These are phyloP conservation scores for Poeciliopsis infans DNA, from an alignment of 2,797 vertebrate genomes.

Conservation along the genomic window DNA sequence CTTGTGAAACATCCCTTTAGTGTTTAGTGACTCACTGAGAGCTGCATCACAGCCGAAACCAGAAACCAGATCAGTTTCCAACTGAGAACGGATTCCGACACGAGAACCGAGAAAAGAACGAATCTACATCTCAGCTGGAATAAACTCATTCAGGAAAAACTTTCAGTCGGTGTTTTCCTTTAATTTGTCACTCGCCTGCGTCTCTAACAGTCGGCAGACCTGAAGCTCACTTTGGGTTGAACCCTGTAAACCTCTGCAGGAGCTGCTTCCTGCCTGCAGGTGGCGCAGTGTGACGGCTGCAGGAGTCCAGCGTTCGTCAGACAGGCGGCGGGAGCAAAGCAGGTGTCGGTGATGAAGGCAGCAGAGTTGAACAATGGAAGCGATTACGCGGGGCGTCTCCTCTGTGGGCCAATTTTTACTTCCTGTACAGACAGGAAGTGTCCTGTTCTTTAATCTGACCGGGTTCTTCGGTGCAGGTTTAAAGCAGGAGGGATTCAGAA, in stretches of 20 bases:
- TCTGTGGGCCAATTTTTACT: constrained; percentile 45
- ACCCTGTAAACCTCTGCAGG: not conserved
- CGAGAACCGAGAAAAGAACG: too few species aligned
- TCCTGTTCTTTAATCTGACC: not conserved
- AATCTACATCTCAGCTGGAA: too few species aligned
- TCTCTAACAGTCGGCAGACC: not conserved
- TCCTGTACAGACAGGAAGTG: constrained; percentile 61
- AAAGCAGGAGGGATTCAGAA: constrained; percentile 45
- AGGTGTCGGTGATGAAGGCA: constrained; percentile 25
- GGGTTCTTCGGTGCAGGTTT: not conserved
- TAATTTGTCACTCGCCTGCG: not conserved
- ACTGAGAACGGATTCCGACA: too few species aligned
- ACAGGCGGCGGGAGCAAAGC: constrained; percentile 16
- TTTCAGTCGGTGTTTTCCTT: not conserved
- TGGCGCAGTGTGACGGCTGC: not conserved
- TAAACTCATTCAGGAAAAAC: not conserved
- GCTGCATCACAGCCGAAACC: not conserved
- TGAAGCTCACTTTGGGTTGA: not conserved
- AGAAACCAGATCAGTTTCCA: too few species aligned
- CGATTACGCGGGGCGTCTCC: constrained; percentile 17
- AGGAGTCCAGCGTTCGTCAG: not conserved
- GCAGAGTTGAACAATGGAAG: constrained; percentile 24
- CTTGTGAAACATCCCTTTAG: not conserved
- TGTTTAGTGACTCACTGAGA: not conserved
- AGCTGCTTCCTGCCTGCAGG: constrained; percentile 1